A percentile compares a stretch with the other conserved stretches of the same genome.
Conservation (phyloP, 2,113 vertebrate genomes). For the Sitta europaea region DNA sequence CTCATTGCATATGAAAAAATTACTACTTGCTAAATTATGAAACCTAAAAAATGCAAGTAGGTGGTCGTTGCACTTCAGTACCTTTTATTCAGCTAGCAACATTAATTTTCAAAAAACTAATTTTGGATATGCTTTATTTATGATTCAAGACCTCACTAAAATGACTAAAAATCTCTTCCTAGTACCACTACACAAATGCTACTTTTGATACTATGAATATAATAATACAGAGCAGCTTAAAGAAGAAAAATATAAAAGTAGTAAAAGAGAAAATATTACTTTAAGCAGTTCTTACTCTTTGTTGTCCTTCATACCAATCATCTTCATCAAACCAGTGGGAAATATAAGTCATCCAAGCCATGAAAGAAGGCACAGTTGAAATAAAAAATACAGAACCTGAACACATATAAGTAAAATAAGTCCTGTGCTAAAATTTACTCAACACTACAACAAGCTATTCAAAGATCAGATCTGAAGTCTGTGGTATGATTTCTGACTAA, state of each 20-base stretch:
- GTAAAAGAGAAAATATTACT: constrained; percentile 24
- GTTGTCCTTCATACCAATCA: constrained; percentile 79
- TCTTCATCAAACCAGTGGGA: constrained; percentile 79
- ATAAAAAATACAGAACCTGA: constrained; percentile 51
- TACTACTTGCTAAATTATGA: not conserved
- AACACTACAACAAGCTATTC: not conserved
- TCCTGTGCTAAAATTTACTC: constrained; percentile 28
- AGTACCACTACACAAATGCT: not conserved
- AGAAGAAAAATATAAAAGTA: not conserved
- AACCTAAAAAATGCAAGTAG: not conserved
- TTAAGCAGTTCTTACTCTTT: constrained; percentile 72
- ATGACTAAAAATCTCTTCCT: not conserved
- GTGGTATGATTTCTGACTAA: not conserved
- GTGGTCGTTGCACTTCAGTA: not conserved
- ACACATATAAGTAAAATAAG: constrained; percentile 6
- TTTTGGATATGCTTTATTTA: not conserved
- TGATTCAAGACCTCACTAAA: not conserved
- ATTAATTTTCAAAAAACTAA: not conserved
- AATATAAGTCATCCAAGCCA: constrained; percentile 77
- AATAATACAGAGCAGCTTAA: not conserved
- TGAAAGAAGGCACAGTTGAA: constrained; percentile 33
- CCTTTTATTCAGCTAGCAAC: not conserved
- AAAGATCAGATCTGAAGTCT: not conserved
- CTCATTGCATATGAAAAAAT: not conserved
- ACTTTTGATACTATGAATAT: not conserved